Conservation (phyloP, 1,140 invertebrate species). For the Reticulitermes speratus region DNA sequence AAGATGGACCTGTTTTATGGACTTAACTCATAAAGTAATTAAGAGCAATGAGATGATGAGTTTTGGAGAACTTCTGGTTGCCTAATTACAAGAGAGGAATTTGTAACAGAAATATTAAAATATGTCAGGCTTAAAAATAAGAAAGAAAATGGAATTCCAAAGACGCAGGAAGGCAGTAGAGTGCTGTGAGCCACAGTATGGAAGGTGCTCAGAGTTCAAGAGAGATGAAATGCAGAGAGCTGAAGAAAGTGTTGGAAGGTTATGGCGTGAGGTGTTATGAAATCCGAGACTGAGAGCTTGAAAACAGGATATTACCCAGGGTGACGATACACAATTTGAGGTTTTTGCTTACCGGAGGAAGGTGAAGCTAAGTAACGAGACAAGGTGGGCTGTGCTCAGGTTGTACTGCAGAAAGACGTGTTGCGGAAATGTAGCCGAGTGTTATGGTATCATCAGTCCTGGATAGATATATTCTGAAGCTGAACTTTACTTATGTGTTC, state of each 20-base stretch:
- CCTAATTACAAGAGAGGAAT: not conserved
- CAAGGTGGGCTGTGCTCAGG: not conserved
- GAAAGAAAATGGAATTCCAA: not conserved
- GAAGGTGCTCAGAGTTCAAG: not conserved
- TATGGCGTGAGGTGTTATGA: not conserved
- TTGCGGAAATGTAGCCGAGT: not conserved
- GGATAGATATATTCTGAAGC: too few relatives aligned
- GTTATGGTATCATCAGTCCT: too few relatives aligned
- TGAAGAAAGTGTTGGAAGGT: not conserved
- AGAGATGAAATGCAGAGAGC: not conserved
- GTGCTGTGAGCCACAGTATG: not conserved
- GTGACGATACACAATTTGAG: constrained; percentile 15
- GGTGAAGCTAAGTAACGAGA: not conserved
- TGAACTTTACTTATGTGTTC: too few relatives aligned
- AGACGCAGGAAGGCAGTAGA: too few relatives aligned
- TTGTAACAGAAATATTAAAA: not conserved
- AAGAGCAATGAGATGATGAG: too few relatives aligned
- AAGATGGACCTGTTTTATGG: too few relatives aligned
- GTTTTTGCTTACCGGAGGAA: not conserved
- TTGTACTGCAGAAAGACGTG: not conserved
- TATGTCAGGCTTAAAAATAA: not conserved
- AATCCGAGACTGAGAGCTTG: not conserved
- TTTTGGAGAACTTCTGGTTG: not conserved
- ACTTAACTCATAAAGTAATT: too few relatives aligned
- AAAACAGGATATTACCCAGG: constrained; percentile 15